A percentile compares a stretch with the other conserved stretches of the same genome.
phyloP scores from a whole-genome alignment of 2,888 invertebrate genomes.

The Miltochrista miniata region DNA sequence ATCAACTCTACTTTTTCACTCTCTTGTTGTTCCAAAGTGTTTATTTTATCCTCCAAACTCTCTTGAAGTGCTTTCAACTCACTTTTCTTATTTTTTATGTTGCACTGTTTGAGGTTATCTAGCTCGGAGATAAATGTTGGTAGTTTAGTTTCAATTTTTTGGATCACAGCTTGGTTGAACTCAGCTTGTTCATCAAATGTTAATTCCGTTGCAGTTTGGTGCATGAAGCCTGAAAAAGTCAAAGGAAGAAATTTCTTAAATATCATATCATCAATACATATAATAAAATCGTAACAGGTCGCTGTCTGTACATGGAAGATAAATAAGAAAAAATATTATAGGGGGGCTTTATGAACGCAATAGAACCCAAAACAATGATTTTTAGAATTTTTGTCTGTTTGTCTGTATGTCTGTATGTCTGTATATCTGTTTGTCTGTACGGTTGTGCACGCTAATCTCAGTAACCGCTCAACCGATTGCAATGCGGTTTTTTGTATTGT shows the following conservation, averaged over 20 bases:
- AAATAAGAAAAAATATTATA: too few relatives aligned
- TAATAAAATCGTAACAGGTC: too few relatives aligned
- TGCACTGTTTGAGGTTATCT: constrained; percentile 50
- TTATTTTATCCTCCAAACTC: constrained; percentile 63
- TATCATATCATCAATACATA: too few relatives aligned
- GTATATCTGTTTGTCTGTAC: too few relatives aligned
- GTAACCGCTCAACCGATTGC: too few relatives aligned
- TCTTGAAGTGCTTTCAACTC: constrained; percentile 60
- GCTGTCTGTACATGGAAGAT: too few relatives aligned
- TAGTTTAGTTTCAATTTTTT: constrained; percentile 64
- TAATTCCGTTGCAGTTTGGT: constrained; percentile 60
- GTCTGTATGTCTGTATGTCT: too few relatives aligned
- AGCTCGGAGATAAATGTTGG: constrained; percentile 59
- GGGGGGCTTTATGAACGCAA: too few relatives aligned
- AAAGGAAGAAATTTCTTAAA: not conserved
- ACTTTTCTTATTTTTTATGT: constrained; percentile 36
- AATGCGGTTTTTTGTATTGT: too few relatives aligned
- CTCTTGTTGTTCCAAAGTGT: constrained; percentile 65
- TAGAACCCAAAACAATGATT: too few relatives aligned
- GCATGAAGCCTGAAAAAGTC: constrained; percentile 61
- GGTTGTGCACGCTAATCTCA: too few relatives aligned
- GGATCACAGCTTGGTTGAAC: constrained; percentile 66
- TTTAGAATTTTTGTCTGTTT: too few relatives aligned
- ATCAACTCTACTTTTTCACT: constrained; percentile 70
- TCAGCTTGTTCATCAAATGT: constrained; percentile 73